Evolutionary conservation across 2,888 invertebrate genomes (phyloP).

Genomic region (Melikaiella ostensackeni): DNA sequence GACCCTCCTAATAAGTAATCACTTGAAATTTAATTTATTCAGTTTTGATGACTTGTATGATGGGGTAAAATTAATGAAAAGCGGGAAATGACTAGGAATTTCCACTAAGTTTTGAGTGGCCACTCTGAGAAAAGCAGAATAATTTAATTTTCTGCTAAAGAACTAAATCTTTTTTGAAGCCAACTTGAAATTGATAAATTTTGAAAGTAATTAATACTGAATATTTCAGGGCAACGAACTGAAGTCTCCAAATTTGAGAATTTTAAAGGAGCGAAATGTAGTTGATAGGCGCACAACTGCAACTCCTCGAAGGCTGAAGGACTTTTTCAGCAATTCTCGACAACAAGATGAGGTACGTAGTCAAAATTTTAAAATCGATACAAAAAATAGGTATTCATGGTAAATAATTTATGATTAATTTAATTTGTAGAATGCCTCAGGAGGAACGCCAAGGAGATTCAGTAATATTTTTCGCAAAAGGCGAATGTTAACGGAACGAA

Average conservation of each 20-base stretch:
- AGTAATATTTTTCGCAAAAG: conserved; percentile 34
- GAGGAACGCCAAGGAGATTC: conserved; percentile 23
- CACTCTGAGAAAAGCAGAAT: background rate
- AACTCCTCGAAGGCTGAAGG: conserved; percentile 69
- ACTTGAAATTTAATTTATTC: too few relatives aligned
- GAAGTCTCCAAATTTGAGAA: conserved; percentile 65
- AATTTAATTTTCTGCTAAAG: background rate
- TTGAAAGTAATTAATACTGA: background rate
- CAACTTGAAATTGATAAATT: conserved; percentile 14
- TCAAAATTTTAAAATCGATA: conserved; percentile 1
- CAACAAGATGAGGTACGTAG: conserved; percentile 70
- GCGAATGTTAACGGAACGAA: conserved; percentile 19
- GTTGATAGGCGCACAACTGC: conserved; percentile 66
- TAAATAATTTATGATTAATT: background rate
- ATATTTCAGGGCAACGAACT: conserved; percentile 66
- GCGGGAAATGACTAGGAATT: too few relatives aligned
- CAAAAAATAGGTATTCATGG: background rate
- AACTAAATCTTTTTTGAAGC: background rate
- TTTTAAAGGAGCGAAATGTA: conserved; percentile 67
- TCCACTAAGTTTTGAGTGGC: too few relatives aligned
- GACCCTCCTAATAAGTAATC: too few relatives aligned
- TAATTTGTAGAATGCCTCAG: background rate
- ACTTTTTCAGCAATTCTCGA: conserved; percentile 63
- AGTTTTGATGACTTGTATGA: too few relatives aligned
- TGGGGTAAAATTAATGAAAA: too few relatives aligned